phyloP scores from a whole-genome alignment of 2,113 vertebrate genomes.

The Elephas maximus region DNA sequence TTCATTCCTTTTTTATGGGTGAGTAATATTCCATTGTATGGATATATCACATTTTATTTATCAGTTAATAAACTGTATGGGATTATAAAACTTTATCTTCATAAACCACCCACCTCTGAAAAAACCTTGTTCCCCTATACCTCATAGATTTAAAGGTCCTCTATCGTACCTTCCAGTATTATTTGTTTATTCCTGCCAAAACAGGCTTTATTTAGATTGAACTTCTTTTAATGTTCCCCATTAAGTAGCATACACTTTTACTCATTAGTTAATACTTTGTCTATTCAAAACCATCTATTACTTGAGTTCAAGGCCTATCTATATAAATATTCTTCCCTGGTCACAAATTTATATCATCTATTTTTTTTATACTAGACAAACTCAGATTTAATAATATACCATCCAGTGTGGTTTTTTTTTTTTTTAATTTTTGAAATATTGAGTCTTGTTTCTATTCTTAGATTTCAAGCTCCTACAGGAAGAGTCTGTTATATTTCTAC shows the following conservation, averaged over 20 bases:
- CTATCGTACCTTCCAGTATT: not conserved
- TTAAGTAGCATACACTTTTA: slow-evolving; percentile 4
- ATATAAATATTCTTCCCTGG: slow-evolving; percentile 7
- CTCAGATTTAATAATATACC: slow-evolving; percentile 25
- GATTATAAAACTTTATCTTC: slow-evolving; percentile 50
- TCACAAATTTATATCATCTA: slow-evolving; percentile 16
- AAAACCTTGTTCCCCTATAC: slow-evolving; percentile 3
- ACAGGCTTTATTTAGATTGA: not conserved
- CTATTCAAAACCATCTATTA: slow-evolving; percentile 22
- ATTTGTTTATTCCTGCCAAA: not conserved
- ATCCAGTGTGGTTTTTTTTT: not conserved
- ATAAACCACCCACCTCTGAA: slow-evolving; percentile 1
- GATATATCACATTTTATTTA: not conserved
- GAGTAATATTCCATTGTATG: no score
- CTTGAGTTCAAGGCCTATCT: slow-evolving; percentile 30
- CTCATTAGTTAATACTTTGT: not conserved
- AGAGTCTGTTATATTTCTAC: not conserved
- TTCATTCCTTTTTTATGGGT: no score
- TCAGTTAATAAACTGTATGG: not conserved
- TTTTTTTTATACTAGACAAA: slow-evolving; percentile 43
- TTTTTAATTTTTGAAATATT: not conserved
- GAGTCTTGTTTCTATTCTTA: slow-evolving; percentile 14
- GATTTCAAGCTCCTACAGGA: not conserved
- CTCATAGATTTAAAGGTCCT: slow-evolving; percentile 17
- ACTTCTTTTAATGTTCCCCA: slow-evolving; percentile 42